Evolutionary conservation across 2,888 invertebrate genomes (phyloP), one percentile per base, ranked within the genome.

Genomic region (Tetragonula carbonaria): DNA sequence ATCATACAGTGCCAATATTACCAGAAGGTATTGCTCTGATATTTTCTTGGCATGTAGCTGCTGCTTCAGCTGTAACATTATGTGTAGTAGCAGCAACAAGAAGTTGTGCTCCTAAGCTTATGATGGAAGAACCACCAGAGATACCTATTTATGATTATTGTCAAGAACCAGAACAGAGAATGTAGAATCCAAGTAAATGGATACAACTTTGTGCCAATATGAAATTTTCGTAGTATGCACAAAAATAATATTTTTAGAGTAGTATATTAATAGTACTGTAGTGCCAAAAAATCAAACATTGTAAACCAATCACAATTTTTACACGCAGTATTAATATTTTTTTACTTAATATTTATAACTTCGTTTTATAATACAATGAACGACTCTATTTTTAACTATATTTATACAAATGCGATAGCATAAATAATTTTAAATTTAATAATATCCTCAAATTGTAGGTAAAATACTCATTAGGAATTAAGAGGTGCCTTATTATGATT

Each of bases 71-170:
- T 16, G 86, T 93, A 18, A 92, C 93, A 38, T 88, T 94, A n/a
- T 90, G 90, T 70, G 81, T 92, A 38, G 93, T 93, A 33, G 90
- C 91, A 13, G 78, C 90, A n/a, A 92, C 92, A 5, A 90, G 93
- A 80, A 92, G 92, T 74, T 92, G 92, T 75, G 91, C 90, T 59
- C 92, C 92, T 2, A 90, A 90, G 68, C 79, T 89, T 4, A 77
- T 88, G 8, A 82, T 91, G n/a, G 88, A 88, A 33, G 87, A 89
- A 68, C 93, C 93, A 38, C 93, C 93, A 13, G 91, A 92, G 74
- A 90, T 93, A 77, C 93, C 94, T 21, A 92, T 93, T 78, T 93
- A 93, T 76, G 93, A 93, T 78, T 93, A 93, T 82, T 93, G 92
- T 23, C 87, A 85, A 5, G 83, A 85, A 72, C 75, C 85, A 23